Evolutionary conservation across 2,888 invertebrate genomes (phyloP), one percentile per base, ranked within the genome.

Genomic region (Tubulanus polymorphus): DNA sequence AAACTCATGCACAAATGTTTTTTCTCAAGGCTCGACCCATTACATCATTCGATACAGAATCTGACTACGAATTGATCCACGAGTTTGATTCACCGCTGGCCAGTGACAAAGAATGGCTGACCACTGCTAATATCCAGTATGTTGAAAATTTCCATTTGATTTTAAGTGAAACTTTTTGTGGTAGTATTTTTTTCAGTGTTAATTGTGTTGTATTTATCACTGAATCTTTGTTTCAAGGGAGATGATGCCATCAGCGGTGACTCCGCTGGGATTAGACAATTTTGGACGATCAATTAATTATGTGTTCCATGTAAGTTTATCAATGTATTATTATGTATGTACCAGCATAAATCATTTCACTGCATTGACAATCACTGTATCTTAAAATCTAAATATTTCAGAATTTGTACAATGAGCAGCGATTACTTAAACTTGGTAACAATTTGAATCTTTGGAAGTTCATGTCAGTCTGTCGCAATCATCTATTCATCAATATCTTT

Each of bases 91-190:
- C 83, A 0, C 83, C 88, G 0, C 76, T 87, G 2, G 82, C 87
- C 69, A 82, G 85, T 0, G 85, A 87, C 26, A 82, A 84, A n/a
- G 87, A 88, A 59, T 76, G 86, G 0, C 73, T 83, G 26, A 87
- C 88, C 0, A 86, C 86, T 59, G 89, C 87, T 8, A 91, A 91
- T 72, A 83, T 86, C 1, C 89, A 88, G 76, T 91, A 85, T 80
- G 86, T 49, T 41, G 46, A n/a, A 28, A 10, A 18, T 2, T 23
- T 12, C 41, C 50, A 53, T 23, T 46, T 32, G 18, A 45, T 54
- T 25, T 20, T 27, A 8, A 54, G 54, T 8, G 49, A 48, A 48
- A 6, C 28, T 27, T 29, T 6, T n/a, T n/a, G n/a, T n/a, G n/a
- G n/a, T n/a, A n/a, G n/a, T n/a, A n/a, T n/a, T n/a, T n/a, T n/a